phyloP scores from a whole-genome alignment of 2,113 vertebrate species.

The crab-eating macaque (Macaca fascicularis) region T2T-MFA8v1.1 NC_088379.1:50132001-50132500 shows the following conservation, averaged over 20 bases:
- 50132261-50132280: neutral
- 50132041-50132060: no score
- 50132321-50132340: neutral
- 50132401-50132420: neutral
- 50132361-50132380: neutral
- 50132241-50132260: neutral
- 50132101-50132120: no score
- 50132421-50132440: neutral
- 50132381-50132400: neutral
- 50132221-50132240: neutral
- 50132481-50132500: neutral
- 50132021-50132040: no score
- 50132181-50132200: neutral
- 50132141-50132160: no score
- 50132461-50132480: neutral
- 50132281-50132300: neutral
- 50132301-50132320: neutral
- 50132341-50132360: neutral
- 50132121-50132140: no score
- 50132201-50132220: neutral
- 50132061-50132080: no score
- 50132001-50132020: no score
- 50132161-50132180: neutral
- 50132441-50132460: neutral
- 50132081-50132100: no score